Evolutionary conservation across 2,113 vertebrate species (phyloP), one percentile per base, ranked within the genome.

Genomic region (Lanius collurio): DNA sequence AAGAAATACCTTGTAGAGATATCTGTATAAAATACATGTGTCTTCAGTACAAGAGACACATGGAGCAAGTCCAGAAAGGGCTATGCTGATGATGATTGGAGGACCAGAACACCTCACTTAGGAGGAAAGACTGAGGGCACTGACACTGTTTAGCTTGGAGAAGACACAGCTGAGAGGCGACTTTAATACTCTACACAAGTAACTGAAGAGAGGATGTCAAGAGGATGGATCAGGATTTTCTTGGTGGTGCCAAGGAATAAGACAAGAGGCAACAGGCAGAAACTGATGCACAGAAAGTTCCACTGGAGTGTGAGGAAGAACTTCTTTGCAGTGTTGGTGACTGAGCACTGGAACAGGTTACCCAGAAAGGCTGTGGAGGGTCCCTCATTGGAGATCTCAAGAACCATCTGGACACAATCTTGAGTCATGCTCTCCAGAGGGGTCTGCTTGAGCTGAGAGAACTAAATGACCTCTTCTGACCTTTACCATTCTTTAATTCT

Each of bases 161-260:
- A 44, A 87, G 39, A 47, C 8, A 79, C 21, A 46, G 10, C 23
- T 14, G 24, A 47, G 47, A 47, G 15, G 20, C 0, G 0, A 16
- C n/a, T 2, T 47, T 39, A 24, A 46, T 53, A 37, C 14, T 39
- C 17, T 31, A 21, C 5, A 3, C 11, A 41, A 35, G 17, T 47
- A 17, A 21, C 15, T 14, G 41, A 55, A 55, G 41, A 6, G 21
- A 31, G 6, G 21, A 9, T 33, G 27, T 7, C 13, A 6, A 28
- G 37, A 44, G 27, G 10, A 27, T 37, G 42, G 18, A 33, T 14
- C 26, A 28, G 59, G 33, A 27, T 57, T 18, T 57, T 37, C 14
- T 37, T 3, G 1, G 21, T 15, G 7, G 16, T 64, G 26, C 6
- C 21, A 20, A 44, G 7, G 0, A 0, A 19, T 10, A 50, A 10